These are phyloP conservation scores for Sinocyclocheilus maitianheensis DNA, from an alignment of 2,113 vertebrate genomes.

Conservation along the genomic window DNA sequence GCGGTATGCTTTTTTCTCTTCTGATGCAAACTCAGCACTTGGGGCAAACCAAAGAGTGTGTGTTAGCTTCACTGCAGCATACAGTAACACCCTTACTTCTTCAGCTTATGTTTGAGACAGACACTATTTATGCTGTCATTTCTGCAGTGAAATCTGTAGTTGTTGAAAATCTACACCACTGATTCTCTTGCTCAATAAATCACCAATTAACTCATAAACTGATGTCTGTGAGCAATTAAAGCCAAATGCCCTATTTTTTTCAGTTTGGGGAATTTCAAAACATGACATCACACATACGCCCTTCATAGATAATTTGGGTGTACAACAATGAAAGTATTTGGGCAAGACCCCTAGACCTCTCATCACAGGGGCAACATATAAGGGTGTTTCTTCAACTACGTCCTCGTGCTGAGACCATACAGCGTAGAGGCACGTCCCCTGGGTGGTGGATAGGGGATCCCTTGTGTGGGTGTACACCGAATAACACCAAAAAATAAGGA, in stretches of 20 bases:
- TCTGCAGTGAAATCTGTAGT: not conserved
- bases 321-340: conserved; percentile 14
- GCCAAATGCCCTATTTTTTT: not conserved
- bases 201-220: not conserved
- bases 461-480: too few relatives aligned
- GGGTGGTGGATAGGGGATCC: too few relatives aligned
- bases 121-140: conserved; percentile 31
- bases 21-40: conserved; percentile 55
- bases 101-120: conserved; percentile 48
- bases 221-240: conserved; percentile 6
- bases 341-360: not conserved
- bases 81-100: conserved; percentile 19
- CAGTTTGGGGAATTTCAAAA: not conserved
- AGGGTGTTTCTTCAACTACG: conserved; percentile 21
- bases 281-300: conserved; percentile 2
- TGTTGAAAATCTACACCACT: not conserved
- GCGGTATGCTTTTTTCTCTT: conserved; percentile 22
- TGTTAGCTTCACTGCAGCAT: conserved; percentile 24
- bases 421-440: too few relatives aligned
- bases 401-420: too few relatives aligned
- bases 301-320: not conserved
- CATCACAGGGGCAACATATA: not conserved
- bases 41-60: conserved; percentile 12
- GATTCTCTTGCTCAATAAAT: not conserved
- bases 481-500: too few relatives aligned